phyloP scores from a whole-genome alignment of 1,140 invertebrate genomes.

The Samia ricini region DNA sequence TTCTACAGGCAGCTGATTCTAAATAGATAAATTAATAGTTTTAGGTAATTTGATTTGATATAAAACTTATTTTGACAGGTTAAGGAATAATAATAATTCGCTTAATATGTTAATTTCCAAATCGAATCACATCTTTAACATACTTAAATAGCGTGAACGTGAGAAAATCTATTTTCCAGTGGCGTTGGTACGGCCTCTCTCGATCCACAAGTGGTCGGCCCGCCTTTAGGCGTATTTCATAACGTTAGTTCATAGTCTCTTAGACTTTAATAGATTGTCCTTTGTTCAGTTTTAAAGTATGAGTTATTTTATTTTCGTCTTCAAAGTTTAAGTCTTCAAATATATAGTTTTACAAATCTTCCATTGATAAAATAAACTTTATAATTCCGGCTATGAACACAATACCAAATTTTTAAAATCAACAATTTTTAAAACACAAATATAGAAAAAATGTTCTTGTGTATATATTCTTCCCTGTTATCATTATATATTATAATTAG shows the following conservation, averaged over 20 bases:
- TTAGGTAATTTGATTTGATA: too few species aligned
- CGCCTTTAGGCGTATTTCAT: slow-evolving; percentile 39
- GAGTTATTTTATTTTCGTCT: too few species aligned
- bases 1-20: too few species aligned
- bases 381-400: background rate
- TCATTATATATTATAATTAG: background rate
- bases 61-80: too few species aligned
- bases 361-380: background rate
- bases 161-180: slow-evolving; percentile 39
- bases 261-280: background rate
- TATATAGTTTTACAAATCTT: background rate
- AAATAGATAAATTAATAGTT: too few species aligned
- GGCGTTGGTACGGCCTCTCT: slow-evolving; percentile 33
- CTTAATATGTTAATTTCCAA: background rate
- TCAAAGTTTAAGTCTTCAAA: background rate
- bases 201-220: slow-evolving; percentile 68
- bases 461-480: background rate
- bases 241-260: slow-evolving; percentile 10
- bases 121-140: background rate
- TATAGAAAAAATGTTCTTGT: background rate
- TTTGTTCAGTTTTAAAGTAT: background rate
- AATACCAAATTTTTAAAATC: background rate
- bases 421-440: background rate
- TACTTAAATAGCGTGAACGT: background rate
- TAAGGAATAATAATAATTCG: background rate